Evolutionary conservation across 2,888 invertebrate species (phyloP), one percentile per base, ranked within the genome.

Genomic region (Nasonovia ribisnigri): DNA sequence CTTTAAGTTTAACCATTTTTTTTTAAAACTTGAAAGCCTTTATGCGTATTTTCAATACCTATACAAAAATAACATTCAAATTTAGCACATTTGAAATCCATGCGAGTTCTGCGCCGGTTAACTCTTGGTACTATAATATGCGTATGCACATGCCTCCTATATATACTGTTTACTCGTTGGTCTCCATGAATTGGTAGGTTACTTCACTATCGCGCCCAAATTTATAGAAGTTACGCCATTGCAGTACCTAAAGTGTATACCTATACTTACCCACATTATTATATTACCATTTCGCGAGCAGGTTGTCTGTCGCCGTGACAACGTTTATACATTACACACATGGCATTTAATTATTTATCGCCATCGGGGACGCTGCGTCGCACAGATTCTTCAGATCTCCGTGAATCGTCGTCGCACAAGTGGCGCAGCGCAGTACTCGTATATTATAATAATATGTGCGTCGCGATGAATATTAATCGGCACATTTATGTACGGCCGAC

Each of bases 401-500:
- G 20, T 36, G 36, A 77, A 77, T 77, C 36, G 77, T 8, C 4
- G 67, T 67, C 20, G 20, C 77, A 77, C n/a, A 20, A 36, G 77
- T n/a, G 20, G 67, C 67, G n/a, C n/a, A 36, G 20, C 77, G 77
- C n/a, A 67, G 60, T 29, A 29, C 29, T 60, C 67, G 29, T 13
- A 60, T 29, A n/a, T 2, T 26, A 77, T 77, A 36, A 77, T 77
- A 77, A 20, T 77, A 77, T 36, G 77, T 20, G 20, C 36, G 16
- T 77, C 36, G 77, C 77, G 77, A 77, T 77, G 77, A 77, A 77
- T 77, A 77, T 77, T 77, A 77, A 77, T 77, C 36, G 36, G 77
- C 20, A 20, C 77, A 77, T 77, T 77, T 77, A 36, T 36, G 8
- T 4, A 67, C 67, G n/a, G 67, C 67, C 67, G n/a, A 36, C 36